phyloP scores from a whole-genome alignment of 2,888 invertebrate species.

The Drosophila merina region DNA sequence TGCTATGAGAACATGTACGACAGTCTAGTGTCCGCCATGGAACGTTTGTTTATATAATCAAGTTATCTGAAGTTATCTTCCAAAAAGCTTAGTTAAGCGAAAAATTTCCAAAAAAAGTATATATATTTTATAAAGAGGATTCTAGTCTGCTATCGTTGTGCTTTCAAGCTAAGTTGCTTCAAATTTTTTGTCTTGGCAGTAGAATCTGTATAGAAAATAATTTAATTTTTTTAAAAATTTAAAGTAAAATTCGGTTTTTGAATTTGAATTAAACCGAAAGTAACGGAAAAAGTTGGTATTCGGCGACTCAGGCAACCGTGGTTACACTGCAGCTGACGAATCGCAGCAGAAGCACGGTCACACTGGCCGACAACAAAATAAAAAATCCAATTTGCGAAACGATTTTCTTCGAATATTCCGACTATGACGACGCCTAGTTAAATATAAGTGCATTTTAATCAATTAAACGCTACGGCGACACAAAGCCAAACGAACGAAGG shows the following conservation, averaged over 20 bases:
- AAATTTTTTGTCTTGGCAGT: neutral
- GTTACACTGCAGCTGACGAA: neutral
- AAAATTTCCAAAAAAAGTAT: neutral
- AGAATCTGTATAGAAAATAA: neutral
- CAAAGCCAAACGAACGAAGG: constrained; percentile 1
- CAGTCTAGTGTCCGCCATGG: neutral
- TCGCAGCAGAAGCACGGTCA: constrained; percentile 10
- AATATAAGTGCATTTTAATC: constrained; percentile 1
- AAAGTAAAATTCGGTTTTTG: neutral
- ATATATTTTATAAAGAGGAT: neutral
- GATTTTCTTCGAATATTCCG: constrained; percentile 10
- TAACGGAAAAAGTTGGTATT: neutral
- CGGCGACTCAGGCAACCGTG: neutral
- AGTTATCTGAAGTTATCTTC: too few relatives aligned
- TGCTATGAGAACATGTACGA: neutral
- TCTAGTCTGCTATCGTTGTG: neutral
- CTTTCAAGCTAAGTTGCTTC: neutral
- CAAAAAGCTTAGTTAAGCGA: neutral
- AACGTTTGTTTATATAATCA: neutral
- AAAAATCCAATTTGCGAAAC: constrained; percentile 5
- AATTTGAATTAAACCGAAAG: neutral
- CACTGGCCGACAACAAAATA: constrained; percentile 35
- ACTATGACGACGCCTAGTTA: constrained; percentile 26
- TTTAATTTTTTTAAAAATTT: neutral
- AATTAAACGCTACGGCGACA: neutral